phyloP scores from a whole-genome alignment of 1,140 invertebrate genomes.

The Ladona fulva region DNA sequence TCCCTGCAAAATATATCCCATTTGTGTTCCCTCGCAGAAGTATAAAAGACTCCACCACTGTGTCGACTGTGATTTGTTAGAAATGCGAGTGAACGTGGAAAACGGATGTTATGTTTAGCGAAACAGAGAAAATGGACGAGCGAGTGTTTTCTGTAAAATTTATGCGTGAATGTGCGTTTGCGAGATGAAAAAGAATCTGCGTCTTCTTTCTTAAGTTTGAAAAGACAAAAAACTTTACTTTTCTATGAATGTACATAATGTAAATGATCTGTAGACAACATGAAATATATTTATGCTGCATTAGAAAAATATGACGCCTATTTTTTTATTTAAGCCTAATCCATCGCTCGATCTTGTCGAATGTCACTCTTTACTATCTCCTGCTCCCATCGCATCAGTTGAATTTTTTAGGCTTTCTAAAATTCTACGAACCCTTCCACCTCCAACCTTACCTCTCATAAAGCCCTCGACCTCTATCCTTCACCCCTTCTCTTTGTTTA shows the following conservation, averaged over 20 bases:
- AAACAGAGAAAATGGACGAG: neutral
- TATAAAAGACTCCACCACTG: neutral
- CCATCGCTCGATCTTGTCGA: neutral
- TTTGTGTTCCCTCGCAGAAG: neutral
- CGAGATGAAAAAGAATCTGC: neutral
- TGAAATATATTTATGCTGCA: constrained; percentile 10
- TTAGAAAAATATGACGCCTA: neutral
- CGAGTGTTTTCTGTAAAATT: neutral
- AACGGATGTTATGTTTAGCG: neutral
- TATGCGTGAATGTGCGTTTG: neutral
- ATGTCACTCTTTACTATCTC: too few relatives aligned
- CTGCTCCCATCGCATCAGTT: neutral
- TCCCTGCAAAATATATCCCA: too few relatives aligned
- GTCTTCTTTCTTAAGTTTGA: neutral
- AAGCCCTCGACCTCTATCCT: too few relatives aligned
- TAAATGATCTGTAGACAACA: constrained; percentile 10
- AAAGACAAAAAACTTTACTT: neutral
- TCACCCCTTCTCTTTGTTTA: neutral
- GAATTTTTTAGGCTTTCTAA: neutral
- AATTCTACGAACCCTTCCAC: neutral
- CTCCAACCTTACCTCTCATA: neutral
- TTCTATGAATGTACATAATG: neutral
- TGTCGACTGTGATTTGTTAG: constrained; percentile 1
- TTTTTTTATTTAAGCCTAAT: neutral
- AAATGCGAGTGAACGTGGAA: neutral